Evolutionary conservation across 2,797 vertebrate species (phyloP).

Genomic region (Argyrosomus regius): DNA sequence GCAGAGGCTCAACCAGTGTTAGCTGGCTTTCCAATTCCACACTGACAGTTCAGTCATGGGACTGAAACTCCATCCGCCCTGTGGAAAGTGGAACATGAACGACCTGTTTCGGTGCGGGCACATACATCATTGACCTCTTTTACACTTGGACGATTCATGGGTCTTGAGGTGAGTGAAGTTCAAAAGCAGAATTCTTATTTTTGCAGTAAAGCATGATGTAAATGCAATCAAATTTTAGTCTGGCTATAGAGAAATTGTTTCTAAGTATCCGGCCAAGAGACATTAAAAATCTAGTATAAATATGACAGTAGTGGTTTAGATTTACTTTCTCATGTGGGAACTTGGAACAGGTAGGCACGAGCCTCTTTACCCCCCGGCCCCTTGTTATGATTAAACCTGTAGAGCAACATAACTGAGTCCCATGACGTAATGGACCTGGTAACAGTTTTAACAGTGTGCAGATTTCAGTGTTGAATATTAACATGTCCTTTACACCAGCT

Average conservation of each 20-base stretch:
- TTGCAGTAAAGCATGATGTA: not conserved
- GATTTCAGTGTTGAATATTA: slow-evolving; percentile 72
- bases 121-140: slow-evolving; percentile 33
- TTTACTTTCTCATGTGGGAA: not conserved
- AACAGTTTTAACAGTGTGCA: slow-evolving; percentile 64
- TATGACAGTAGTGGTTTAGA: not conserved
- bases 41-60: slow-evolving; percentile 79
- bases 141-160: slow-evolving; percentile 17
- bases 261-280: not conserved
- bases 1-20: slow-evolving; percentile 61
- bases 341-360: not conserved
- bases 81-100: slow-evolving; percentile 52
- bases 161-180: not conserved
- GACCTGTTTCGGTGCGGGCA: slow-evolving; percentile 47
- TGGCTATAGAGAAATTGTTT: not conserved
- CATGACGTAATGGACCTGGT: slow-evolving; percentile 41
- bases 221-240: slow-evolving; percentile 10
- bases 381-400: slow-evolving; percentile 22
- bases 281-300: not conserved
- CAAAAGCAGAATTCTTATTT: not conserved
- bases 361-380: not conserved
- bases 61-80: slow-evolving; percentile 83
- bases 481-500: slow-evolving; percentile 62
- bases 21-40: slow-evolving; percentile 71
- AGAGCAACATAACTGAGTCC: slow-evolving; percentile 28